Conservation (phyloP, 2,113 vertebrate species). For the Alouatta palliata region DNA sequence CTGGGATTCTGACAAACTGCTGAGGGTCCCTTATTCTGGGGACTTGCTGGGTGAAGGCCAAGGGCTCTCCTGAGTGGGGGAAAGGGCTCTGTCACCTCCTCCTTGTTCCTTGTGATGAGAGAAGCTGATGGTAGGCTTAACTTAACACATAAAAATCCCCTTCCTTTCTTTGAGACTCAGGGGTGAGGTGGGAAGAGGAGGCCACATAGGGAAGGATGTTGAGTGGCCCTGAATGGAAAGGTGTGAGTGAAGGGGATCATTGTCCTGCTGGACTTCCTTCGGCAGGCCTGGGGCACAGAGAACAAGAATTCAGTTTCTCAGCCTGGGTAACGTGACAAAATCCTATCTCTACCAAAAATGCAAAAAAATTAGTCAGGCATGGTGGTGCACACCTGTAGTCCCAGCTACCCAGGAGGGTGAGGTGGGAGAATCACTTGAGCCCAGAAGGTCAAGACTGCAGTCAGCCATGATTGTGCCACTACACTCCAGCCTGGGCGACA, state of each 20-base stretch:
- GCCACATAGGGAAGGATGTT: fast-evolving
- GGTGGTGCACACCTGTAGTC: no score
- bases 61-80: neutral
- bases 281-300: neutral
- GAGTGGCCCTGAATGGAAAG: neutral
- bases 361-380: no score
- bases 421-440: no score
- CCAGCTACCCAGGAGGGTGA: no score
- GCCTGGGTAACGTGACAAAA: no score
- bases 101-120: neutral
- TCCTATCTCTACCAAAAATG: no score
- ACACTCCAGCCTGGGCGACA: no score
- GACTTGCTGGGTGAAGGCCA: neutral
- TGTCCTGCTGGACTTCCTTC: neutral
- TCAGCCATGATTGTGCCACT: no score
- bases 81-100: neutral
- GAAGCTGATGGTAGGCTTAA: neutral
- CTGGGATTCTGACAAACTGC: neutral
- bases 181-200: neutral
- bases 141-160: neutral
- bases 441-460: no score
- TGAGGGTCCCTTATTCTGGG: neutral
- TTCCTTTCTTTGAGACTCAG: neutral
- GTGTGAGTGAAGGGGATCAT: neutral
- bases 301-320: neutral